Percentiles rank a stretch among this genome's conserved stretches.
Evolutionary conservation across 2,113 vertebrate species (phyloP).

Genomic region (Proterorhinus semilunaris): DNA sequence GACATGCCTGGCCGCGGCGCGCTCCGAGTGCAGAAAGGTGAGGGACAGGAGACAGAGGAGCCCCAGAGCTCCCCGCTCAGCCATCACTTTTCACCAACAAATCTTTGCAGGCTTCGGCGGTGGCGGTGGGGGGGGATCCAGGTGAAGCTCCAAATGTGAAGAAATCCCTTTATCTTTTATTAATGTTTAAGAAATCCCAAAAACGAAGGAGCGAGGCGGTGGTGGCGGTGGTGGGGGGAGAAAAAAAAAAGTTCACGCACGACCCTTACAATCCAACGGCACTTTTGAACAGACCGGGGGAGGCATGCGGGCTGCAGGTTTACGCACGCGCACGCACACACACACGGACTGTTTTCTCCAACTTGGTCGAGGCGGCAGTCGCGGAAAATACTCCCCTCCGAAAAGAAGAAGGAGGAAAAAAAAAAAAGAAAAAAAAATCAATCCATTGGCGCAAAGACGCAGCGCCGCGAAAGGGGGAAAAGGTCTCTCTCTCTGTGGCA

Average conservation of each 20-base stretch:
- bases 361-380: conserved; percentile 70
- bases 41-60: conserved; percentile 81
- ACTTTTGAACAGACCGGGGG: conserved; percentile 61
- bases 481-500: background rate
- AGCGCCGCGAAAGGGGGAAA: conserved; percentile 16
- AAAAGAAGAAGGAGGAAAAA: no score
- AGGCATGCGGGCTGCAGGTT: conserved; percentile 75
- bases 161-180: conserved; percentile 36
- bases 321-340: no score
- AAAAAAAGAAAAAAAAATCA: conserved; percentile 61
- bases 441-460: conserved; percentile 72
- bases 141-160: conserved; percentile 34
- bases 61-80: conserved; percentile 80
- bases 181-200: conserved; percentile 29
- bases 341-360: conserved; percentile 59
- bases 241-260: conserved; percentile 63
- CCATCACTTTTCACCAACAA: conserved; percentile 80
- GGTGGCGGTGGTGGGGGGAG: no score
- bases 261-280: conserved; percentile 65
- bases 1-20: conserved; percentile 68
- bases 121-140: conserved; percentile 35
- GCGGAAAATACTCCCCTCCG: conserved; percentile 31
- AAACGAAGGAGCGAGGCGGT: conserved; percentile 18
- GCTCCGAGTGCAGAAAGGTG: conserved; percentile 69
- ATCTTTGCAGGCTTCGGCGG: conserved; percentile 64